phyloP scores from a whole-genome alignment of 2,888 invertebrate species.

The Listrodromus nycthemerus region DNA sequence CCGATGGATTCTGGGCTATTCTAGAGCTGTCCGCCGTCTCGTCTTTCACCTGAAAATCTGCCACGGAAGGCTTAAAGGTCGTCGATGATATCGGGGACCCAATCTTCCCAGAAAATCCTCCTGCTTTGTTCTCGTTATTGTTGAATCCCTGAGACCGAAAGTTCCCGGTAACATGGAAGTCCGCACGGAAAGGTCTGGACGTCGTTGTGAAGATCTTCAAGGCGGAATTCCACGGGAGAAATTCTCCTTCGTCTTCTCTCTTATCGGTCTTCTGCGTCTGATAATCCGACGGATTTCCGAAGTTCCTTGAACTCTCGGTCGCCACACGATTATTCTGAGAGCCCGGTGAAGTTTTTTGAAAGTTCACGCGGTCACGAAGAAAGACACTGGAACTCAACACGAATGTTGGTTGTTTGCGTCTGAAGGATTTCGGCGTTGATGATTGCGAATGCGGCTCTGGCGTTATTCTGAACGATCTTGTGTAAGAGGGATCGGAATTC shows the following conservation, averaged over 20 bases:
- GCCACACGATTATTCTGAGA: conserved; percentile 22
- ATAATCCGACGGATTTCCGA: conserved; percentile 8
- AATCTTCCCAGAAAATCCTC: neutral
- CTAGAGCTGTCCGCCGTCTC: neutral
- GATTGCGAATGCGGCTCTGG: conserved; percentile 35
- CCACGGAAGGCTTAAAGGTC: neutral
- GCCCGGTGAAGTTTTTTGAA: conserved; percentile 1
- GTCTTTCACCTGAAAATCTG: neutral
- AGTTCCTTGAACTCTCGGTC: conserved; percentile 16
- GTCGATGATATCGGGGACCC: conserved; percentile 10
- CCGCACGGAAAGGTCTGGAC: conserved; percentile 23
- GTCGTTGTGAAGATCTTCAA: conserved; percentile 40
- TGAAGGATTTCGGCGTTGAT: conserved; percentile 15
- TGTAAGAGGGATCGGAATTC: conserved; percentile 58
- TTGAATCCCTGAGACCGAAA: conserved; percentile 28
- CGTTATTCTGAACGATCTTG: conserved; percentile 59
- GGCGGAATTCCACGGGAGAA: neutral
- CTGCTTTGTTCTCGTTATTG: neutral
- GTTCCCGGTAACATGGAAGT: conserved; percentile 43
- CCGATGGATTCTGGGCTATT: neutral
- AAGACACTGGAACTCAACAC: conserved; percentile 71
- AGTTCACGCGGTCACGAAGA: conserved; percentile 55
- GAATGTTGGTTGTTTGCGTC: conserved; percentile 69
- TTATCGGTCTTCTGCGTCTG: neutral
- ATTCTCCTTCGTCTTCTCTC: conserved; percentile 7